Evolutionary conservation across 2,888 invertebrate genomes (phyloP), one percentile per base, ranked within the genome.

Genomic region (Clunio marinus): DNA sequence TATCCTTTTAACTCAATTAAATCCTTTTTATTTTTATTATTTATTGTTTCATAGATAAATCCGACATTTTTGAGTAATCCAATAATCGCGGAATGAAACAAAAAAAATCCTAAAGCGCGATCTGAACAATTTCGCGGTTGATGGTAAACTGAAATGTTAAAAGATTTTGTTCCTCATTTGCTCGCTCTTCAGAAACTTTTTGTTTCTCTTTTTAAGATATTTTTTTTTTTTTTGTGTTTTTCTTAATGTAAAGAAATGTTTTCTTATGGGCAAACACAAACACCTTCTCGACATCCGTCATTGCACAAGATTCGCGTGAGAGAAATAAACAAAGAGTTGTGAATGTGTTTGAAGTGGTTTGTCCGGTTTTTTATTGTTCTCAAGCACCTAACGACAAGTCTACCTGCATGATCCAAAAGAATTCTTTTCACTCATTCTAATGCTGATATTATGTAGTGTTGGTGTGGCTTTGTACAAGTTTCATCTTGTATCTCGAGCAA

Each of bases 111-210:
- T n/a, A n/a, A 25, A 63, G 45, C 20, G 73, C 74, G 74, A 72
- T 74, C 76, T 74, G 73, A 73, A 74, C 77, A 74, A 75, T 75
- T 74, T 74, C 77, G 77, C 77, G 78, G 77, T 77, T 77, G 74
- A 74, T 75, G 74, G 73, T 73, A 76, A 77, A 79, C 77, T 77
- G 75, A 76, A 73, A 32, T 51, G 69, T 59, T 70, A 69, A 68
- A 69, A 32, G 28, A 70, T 69, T 62, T 46, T 68, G 57, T 68
- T 20, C 28, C 69, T 59, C 45, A 27, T 55, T 69, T n/a, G 20
- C 15, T 8, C 66, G 3, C 37, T 58, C 58, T n/a, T 15, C 45
- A 15, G 7, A n/a, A 22, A 55, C 13, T 5, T 20, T 13, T 4
- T 22, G 1, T 45, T 10, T 5, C 45, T 41, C 45, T 45, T 32